Evolutionary conservation across 2,888 invertebrate species (phyloP).

Genomic region (Heteromyza rotundicornis): DNA sequence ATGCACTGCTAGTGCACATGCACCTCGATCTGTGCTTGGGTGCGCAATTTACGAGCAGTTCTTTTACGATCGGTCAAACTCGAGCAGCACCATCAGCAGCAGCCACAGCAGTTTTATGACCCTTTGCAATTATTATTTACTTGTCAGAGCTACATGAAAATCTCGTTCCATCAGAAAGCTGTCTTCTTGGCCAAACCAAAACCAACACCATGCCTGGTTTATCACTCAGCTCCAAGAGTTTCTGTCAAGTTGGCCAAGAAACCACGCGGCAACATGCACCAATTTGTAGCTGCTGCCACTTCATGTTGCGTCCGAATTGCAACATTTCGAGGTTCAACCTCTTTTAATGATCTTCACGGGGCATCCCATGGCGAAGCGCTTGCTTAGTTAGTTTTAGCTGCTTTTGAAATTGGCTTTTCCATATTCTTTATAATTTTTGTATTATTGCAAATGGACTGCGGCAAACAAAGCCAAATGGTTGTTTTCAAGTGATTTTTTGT

Average conservation of each 20-base stretch:
- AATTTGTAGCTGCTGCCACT: constrained; percentile 17
- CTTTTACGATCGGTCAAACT: background rate
- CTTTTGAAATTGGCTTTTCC: constrained; percentile 4
- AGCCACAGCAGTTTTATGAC: background rate
- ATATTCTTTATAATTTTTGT: constrained; percentile 13
- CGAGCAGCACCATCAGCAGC: background rate
- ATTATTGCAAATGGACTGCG: constrained; percentile 9
- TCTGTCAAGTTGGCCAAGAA: background rate
- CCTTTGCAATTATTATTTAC: background rate
- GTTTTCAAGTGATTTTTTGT: too few species aligned
- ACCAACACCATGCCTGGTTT: too few species aligned
- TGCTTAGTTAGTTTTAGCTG: background rate
- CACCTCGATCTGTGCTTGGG: background rate
- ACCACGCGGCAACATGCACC: constrained; percentile 8
- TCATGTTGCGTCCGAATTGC: background rate
- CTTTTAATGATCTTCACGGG: constrained; percentile 11
- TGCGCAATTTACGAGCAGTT: background rate
- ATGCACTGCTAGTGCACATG: background rate
- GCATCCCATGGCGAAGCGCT: constrained; percentile 7
- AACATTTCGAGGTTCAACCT: constrained; percentile 1
- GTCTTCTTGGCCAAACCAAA: too few species aligned
- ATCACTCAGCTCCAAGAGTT: background rate
- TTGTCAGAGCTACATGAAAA: constrained; percentile 1
- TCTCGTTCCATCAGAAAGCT: constrained; percentile 7
- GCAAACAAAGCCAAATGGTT: too few species aligned